Conservation (phyloP, 2,797 vertebrate genomes). For the Thamnophis elegans region DNA sequence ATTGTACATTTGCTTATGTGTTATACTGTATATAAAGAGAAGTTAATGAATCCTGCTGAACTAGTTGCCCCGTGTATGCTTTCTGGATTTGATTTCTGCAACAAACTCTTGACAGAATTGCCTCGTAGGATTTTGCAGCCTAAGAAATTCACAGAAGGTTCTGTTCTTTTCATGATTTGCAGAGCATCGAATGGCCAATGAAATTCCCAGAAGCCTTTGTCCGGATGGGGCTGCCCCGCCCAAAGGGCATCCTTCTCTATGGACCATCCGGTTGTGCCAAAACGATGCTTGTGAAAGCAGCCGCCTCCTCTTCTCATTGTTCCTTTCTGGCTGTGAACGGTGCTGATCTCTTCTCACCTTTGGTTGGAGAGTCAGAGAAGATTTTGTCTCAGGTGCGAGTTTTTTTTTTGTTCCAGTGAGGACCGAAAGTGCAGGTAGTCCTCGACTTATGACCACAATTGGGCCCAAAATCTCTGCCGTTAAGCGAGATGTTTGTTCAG, state of each 20-base stretch:
- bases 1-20: no score
- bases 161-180: conserved; percentile 31
- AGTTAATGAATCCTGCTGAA: no score
- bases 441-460: background rate
- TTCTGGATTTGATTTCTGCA: no score
- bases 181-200: conserved; percentile 95
- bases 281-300: conserved; percentile 86
- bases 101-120: no score
- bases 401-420: conserved; percentile 6
- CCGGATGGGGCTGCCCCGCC: conserved; percentile 83
- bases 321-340: conserved; percentile 87
- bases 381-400: conserved; percentile 84
- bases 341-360: conserved; percentile 92
- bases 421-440: background rate
- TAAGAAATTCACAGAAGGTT: background rate
- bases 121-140: background rate
- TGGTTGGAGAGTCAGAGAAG: conserved; percentile 91
- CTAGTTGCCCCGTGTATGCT: no score
- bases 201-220: conserved; percentile 85
- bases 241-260: conserved; percentile 86
- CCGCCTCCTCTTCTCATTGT: conserved; percentile 82
- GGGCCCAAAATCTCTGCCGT: background rate
- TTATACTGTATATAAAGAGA: no score
- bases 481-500: background rate
- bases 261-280: conserved; percentile 95